Percentiles rank a stretch among this genome's conserved stretches.
Evolutionary conservation across 2,888 invertebrate species (phyloP).

Genomic region (Andrena camellia): DNA sequence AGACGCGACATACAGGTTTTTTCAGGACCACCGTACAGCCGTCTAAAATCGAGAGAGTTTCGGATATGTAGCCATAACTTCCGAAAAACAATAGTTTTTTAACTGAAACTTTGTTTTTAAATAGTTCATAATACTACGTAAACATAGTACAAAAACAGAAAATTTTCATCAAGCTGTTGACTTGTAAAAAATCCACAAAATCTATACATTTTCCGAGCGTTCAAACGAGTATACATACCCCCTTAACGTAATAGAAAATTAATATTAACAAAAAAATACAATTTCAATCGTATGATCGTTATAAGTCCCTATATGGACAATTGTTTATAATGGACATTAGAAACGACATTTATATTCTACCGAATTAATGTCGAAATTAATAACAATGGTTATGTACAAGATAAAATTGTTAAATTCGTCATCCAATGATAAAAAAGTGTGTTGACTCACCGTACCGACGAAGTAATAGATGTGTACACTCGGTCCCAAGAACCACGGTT

Average conservation of each 20-base stretch:
- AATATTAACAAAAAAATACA: constrained; percentile 53
- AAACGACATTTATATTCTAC: constrained; percentile 16
- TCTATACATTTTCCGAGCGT: too few species aligned
- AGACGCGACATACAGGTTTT: too few species aligned
- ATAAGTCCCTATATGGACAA: constrained; percentile 36
- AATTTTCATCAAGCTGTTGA: too few species aligned
- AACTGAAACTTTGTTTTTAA: too few species aligned
- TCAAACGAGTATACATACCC: too few species aligned
- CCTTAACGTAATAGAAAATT: constrained; percentile 15
- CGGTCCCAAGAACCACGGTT: constrained; percentile 21
- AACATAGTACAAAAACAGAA: too few species aligned
- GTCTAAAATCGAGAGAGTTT: too few species aligned
- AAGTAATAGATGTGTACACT: neutral
- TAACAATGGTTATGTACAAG: constrained; percentile 15
- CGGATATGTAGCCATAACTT: too few species aligned
- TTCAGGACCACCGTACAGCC: too few species aligned
- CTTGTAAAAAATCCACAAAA: too few species aligned
- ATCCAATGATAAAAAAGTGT: neutral
- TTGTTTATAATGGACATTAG: constrained; percentile 45
- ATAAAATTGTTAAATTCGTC: constrained; percentile 3
- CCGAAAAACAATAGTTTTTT: too few species aligned
- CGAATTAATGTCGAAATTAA: constrained; percentile 47
- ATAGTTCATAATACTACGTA: too few species aligned
- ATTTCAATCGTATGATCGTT: constrained; percentile 37
- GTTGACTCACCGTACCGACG: neutral